A percentile compares a stretch with the other conserved stretches of the same genome.
Evolutionary conservation across 2,797 vertebrate species (phyloP).

Genomic region (Ibycter americanus): DNA sequence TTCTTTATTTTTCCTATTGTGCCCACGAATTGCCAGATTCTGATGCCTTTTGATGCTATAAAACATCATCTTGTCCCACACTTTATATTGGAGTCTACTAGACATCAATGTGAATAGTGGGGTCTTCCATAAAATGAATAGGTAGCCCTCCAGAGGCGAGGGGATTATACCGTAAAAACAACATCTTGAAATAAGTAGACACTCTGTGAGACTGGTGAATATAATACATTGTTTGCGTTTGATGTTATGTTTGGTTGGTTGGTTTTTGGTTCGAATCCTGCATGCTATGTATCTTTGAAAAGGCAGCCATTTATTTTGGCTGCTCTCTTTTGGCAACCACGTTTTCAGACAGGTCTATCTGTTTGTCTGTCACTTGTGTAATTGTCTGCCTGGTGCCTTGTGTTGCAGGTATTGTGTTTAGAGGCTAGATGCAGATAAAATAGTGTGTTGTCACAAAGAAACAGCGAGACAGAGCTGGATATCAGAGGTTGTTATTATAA

Average conservation of each 20-base stretch:
- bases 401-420: not conserved
- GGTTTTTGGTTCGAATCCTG: not conserved
- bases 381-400: not conserved
- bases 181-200: not conserved
- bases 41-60: not conserved
- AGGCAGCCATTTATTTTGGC: not conserved
- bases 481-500: not conserved
- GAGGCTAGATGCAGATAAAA: not conserved
- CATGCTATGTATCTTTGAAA: not conserved
- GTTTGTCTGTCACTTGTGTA: not conserved
- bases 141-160: not conserved
- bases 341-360: not conserved
- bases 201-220: not conserved
- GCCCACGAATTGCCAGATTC: not conserved
- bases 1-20: not conserved
- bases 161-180: not conserved
- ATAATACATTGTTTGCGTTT: not conserved
- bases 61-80: not conserved
- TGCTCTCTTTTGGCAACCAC: not conserved
- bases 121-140: not conserved
- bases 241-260: too few species aligned
- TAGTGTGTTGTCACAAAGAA: not conserved
- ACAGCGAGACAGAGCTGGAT: fast-evolving
- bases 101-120: not conserved
- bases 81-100: not conserved